Conservation (phyloP, 2,888 invertebrate genomes). For the Smittia aterrima region DNA sequence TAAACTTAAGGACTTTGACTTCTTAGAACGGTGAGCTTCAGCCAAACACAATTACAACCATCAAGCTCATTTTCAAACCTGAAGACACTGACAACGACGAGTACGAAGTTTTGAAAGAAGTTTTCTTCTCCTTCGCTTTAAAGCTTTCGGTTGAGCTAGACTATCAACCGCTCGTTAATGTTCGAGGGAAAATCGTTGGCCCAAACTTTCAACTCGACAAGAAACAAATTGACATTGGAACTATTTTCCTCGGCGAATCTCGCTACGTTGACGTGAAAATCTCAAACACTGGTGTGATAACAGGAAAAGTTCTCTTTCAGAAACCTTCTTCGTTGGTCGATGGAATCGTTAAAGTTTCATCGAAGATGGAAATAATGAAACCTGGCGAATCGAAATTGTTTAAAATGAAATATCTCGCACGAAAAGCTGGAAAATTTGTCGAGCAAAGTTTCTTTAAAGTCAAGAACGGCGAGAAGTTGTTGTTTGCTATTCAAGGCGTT, state of each 20-base stretch:
- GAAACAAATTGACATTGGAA: background rate
- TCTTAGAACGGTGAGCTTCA: slow-evolving; percentile 17
- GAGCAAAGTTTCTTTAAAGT: slow-evolving; percentile 30
- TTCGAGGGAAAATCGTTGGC: slow-evolving; percentile 31
- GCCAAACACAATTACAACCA: slow-evolving; percentile 6
- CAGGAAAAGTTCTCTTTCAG: slow-evolving; percentile 19
- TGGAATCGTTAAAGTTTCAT: slow-evolving; percentile 17
- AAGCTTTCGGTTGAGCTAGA: background rate
- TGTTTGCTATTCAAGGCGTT: slow-evolving; percentile 6
- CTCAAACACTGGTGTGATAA: background rate
- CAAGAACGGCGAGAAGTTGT: slow-evolving; percentile 24
- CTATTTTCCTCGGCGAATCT: slow-evolving; percentile 13
- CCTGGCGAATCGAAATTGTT: slow-evolving; percentile 6
- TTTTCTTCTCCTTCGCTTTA: background rate
- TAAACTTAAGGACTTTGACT: too few relatives aligned
- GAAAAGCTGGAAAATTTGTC: slow-evolving; percentile 27
- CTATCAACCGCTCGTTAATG: slow-evolving; percentile 9
- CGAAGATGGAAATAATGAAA: slow-evolving; percentile 4
- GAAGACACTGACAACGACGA: slow-evolving; percentile 18
- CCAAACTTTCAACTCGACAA: slow-evolving; percentile 26
- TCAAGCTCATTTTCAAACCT: slow-evolving; percentile 29
- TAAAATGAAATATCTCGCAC: slow-evolving; percentile 9
- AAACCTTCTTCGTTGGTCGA: background rate
- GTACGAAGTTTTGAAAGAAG: slow-evolving; percentile 24
- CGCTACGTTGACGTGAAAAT: slow-evolving; percentile 5